Evolutionary conservation across 2,113 vertebrate genomes (phyloP).

Genomic region (Falco punctatus): DNA sequence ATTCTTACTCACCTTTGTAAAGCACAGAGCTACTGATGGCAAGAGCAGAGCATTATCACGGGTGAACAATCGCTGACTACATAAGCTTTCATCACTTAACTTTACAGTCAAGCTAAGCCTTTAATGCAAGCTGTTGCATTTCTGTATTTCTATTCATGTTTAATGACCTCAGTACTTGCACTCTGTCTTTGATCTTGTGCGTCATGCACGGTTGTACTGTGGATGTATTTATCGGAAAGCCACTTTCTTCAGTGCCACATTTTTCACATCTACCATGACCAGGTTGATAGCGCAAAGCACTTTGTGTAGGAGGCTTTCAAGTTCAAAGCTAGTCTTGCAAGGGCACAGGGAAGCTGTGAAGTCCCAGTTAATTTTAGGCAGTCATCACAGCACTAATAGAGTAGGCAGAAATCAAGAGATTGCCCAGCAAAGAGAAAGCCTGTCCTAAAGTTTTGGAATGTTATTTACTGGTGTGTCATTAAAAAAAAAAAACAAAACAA

Average conservation of each 20-base stretch:
- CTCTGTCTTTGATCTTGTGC: conserved; percentile 43
- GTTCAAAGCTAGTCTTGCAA: conserved; percentile 59
- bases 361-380: conserved; percentile 34
- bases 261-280: conserved; percentile 27
- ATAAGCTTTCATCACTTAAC: conserved; percentile 31
- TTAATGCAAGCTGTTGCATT: conserved; percentile 63
- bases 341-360: conserved; percentile 43
- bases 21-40: background rate
- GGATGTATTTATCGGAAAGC: conserved; percentile 53
- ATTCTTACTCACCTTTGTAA: conserved; percentile 11
- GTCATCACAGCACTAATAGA: background rate
- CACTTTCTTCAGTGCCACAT: conserved; percentile 21
- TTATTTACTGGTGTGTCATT: conserved; percentile 21
- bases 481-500: background rate
- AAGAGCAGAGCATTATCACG: conserved; percentile 2
- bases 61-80: conserved; percentile 49
- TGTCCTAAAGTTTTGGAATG: background rate
- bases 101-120: conserved; percentile 57
- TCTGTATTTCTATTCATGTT: conserved; percentile 50
- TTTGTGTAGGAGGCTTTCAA: conserved; percentile 64
- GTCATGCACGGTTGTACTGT: conserved; percentile 16
- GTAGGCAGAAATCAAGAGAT: conserved; percentile 15
- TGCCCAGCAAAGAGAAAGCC: background rate
- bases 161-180: conserved; percentile 49
- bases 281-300: conserved; percentile 15